Evolutionary conservation across 2,113 vertebrate genomes (phyloP).

Genomic region (Lampris megalopsis): DNA sequence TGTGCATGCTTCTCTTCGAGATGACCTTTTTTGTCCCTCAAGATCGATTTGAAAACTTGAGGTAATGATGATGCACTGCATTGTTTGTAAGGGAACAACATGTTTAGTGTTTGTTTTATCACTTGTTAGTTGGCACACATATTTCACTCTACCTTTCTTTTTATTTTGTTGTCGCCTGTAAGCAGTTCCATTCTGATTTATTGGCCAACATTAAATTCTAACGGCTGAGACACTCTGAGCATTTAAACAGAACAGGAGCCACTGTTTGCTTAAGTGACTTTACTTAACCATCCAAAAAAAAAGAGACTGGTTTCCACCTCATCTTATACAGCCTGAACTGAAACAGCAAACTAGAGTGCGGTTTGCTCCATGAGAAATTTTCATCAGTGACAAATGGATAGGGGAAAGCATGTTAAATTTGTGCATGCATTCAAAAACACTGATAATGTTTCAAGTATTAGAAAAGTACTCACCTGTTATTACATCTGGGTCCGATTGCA

Average conservation of each 20-base stretch:
- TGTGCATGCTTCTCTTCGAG: too few species aligned
- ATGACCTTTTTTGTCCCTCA: too few species aligned
- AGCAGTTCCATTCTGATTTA: not conserved
- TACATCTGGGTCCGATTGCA: too few species aligned
- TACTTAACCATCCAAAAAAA: slow-evolving; percentile 2
- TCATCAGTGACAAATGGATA: too few species aligned
- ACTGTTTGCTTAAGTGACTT: slow-evolving; percentile 1
- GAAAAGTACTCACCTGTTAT: not conserved
- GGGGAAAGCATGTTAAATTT: too few species aligned
- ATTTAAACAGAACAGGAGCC: not conserved
- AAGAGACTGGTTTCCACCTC: not conserved
- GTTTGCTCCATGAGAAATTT: too few species aligned
- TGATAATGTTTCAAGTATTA: not conserved
- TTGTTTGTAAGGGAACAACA: too few species aligned
- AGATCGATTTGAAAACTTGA: too few species aligned
- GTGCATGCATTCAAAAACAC: too few species aligned
- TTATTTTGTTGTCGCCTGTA: not conserved
- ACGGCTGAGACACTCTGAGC: not conserved
- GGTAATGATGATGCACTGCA: too few species aligned
- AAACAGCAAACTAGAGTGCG: too few species aligned
- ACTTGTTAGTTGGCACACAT: not conserved
- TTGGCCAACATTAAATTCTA: slow-evolving; percentile 15
- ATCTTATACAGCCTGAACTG: not conserved
- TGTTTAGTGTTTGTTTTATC: too few species aligned
- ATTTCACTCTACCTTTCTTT: not conserved